Evolutionary conservation across 2,113 vertebrate genomes (phyloP).

Genomic region (Poeciliopsis retropinna): DNA sequence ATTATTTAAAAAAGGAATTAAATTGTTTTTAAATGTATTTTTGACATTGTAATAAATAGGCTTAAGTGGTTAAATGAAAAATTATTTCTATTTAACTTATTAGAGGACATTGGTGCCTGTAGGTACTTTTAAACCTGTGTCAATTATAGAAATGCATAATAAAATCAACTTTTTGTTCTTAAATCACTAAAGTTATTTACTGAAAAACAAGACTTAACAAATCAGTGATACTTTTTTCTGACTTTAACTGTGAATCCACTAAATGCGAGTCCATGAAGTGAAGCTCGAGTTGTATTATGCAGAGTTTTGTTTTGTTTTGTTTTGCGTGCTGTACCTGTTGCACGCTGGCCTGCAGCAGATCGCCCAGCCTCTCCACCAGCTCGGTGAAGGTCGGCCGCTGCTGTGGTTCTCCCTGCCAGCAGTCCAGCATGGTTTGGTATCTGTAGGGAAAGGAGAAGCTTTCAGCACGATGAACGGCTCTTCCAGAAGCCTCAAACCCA

Average conservation of each 20-base stretch:
- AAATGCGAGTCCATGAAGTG: not conserved
- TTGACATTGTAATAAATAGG: no score
- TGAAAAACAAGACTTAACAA: no score
- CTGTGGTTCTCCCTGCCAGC: slow-evolving; percentile 87
- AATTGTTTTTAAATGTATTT: no score
- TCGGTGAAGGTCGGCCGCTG: slow-evolving; percentile 89
- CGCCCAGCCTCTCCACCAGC: slow-evolving; percentile 89
- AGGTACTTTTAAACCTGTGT: not conserved
- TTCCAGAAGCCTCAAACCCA: not conserved
- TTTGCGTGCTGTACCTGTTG: slow-evolving; percentile 83
- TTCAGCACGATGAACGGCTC: not conserved
- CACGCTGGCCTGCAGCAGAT: slow-evolving; percentile 94
- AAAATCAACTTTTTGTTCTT: not conserved
- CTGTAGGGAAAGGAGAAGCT: slow-evolving; percentile 58
- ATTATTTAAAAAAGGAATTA: no score
- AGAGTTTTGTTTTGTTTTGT: not conserved
- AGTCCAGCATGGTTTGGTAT: slow-evolving; percentile 95
- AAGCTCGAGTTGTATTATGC: not conserved
- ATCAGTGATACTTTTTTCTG: not conserved
- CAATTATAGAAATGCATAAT: not conserved
- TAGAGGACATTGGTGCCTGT: no score
- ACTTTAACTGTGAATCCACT: not conserved
- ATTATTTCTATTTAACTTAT: no score
- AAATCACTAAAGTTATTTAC: no score
- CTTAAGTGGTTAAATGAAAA: no score